phyloP scores from a whole-genome alignment of 2,797 vertebrate genomes.

The Forpus xanthops region DNA sequence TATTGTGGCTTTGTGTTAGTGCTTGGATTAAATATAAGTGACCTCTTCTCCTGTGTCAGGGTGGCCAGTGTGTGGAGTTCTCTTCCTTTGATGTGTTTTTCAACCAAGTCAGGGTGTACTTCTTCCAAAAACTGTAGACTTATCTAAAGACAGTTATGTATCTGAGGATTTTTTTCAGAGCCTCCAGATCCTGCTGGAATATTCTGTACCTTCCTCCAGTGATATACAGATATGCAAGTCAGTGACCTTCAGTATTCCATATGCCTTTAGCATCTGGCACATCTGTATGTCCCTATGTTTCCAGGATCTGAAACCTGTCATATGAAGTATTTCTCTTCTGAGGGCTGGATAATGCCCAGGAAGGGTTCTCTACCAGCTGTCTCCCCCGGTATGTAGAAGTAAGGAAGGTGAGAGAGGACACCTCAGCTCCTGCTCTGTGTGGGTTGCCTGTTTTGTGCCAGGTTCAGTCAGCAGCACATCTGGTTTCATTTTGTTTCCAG shows the following conservation, averaged over 20 bases:
- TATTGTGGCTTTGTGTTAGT: not conserved
- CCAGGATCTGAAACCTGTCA: not conserved
- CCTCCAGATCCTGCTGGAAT: not conserved
- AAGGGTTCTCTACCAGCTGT: not conserved
- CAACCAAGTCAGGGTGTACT: not conserved
- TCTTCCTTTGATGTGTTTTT: not conserved
- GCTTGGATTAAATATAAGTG: slow-evolving; percentile 22
- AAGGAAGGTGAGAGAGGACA: not conserved
- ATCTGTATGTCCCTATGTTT: not conserved
- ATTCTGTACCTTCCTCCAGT: not conserved
- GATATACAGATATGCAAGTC: not conserved
- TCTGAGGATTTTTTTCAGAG: not conserved
- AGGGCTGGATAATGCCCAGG: not conserved
- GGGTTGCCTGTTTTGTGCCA: not conserved
- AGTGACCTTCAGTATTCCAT: not conserved
- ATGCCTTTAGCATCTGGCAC: not conserved
- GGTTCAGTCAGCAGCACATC: not conserved
- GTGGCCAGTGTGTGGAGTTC: not conserved
- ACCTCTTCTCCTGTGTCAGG: not conserved
- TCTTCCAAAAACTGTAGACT: not conserved
- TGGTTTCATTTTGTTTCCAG: not conserved
- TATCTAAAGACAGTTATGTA: not conserved
- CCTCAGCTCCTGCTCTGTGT: not conserved
- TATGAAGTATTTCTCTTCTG: not conserved
- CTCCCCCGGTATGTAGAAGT: not conserved